Conservation (phyloP, 2,888 invertebrate species). For the Ecliptopera silaceata region DNA sequence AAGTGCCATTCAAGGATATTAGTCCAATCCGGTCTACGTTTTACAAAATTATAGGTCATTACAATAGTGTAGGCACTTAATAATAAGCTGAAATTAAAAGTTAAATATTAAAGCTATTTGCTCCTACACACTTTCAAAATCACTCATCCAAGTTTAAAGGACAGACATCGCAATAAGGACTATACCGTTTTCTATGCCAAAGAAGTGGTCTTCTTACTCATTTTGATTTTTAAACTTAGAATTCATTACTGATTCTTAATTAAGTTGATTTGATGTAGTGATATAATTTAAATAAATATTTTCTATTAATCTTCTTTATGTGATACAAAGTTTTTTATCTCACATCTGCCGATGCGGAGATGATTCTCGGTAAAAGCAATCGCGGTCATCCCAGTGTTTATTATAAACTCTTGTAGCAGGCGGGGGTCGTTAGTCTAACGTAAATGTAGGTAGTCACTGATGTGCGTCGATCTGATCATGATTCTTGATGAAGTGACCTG, state of each 20-base stretch:
- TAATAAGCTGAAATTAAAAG: neutral
- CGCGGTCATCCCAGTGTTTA: conserved; percentile 43
- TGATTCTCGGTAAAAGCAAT: conserved; percentile 35
- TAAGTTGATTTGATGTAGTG: too few relatives aligned
- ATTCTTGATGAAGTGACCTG: conserved; percentile 29
- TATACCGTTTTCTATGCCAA: too few relatives aligned
- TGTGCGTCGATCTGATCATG: conserved; percentile 33
- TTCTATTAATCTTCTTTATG: conserved; percentile 22
- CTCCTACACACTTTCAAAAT: conserved; percentile 10
- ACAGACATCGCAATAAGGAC: conserved; percentile 10
- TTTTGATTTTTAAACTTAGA: too few relatives aligned
- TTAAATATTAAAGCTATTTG: neutral
- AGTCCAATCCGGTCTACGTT: conserved; percentile 21
- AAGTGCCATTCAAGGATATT: conserved; percentile 33
- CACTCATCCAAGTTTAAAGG: conserved; percentile 16
- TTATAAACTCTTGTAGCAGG: conserved; percentile 51
- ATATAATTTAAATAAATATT: too few relatives aligned
- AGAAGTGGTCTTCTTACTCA: too few relatives aligned
- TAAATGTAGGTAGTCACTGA: conserved; percentile 49
- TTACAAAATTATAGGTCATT: conserved; percentile 5
- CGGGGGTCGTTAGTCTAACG: conserved; percentile 51
- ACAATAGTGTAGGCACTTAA: neutral
- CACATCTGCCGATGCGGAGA: conserved; percentile 37
- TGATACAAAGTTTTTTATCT: conserved; percentile 38
- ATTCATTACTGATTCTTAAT: too few relatives aligned